Base-by-base conservation (phyloP, 1,140 invertebrate genomes). In the Bactericera cockerelli region DNA sequence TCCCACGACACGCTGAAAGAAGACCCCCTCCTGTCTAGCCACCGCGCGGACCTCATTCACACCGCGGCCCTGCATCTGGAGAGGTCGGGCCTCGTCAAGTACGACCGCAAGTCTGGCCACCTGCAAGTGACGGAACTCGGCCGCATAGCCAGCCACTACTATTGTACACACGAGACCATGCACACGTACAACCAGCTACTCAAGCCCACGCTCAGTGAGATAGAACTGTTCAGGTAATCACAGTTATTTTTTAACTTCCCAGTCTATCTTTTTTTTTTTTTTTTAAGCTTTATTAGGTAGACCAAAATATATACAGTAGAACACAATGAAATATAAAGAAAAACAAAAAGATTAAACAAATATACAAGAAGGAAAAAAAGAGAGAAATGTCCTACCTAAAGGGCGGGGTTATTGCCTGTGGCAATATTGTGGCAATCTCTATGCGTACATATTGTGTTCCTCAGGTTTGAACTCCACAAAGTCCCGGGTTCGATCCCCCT, bases 121-220 rank as follows among this genome's bases (percentile, higher is more conserved):
- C 93, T 99, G 66, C 89, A 94, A 71, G 81, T 85, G 0, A 92
- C 89, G 0, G 95, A 99, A 72, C 73, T 98, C 6, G 97, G 96
- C 11, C 80, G 96, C 54, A 99, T 99, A 67, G 92, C 95, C 6
- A 96, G 91, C 14, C 93, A 99, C 74, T 99, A 90, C 76, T 99
- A 99, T 72, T 93, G 93, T 64, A 96, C 94, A 0, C 85, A 93
- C 69, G 93, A 99, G 61, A 97, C 94, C 0, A 98, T 99, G 80
- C 76, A 87, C 59, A 92, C 90, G 0, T 99, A 98, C 71, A 98
- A 98, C 75, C 91, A 98, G 70, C 75, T 98, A 53, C 70, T 99
- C 26, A 98, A 99, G 71, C 92, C 93, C 36, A 98, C 92, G 1
- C 76, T 98, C 0, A 93, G 91, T 64, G 96, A 99, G 72, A 99